Evolutionary conservation across 2,113 vertebrate genomes (phyloP).

Genomic region (Rallus limicola): DNA sequence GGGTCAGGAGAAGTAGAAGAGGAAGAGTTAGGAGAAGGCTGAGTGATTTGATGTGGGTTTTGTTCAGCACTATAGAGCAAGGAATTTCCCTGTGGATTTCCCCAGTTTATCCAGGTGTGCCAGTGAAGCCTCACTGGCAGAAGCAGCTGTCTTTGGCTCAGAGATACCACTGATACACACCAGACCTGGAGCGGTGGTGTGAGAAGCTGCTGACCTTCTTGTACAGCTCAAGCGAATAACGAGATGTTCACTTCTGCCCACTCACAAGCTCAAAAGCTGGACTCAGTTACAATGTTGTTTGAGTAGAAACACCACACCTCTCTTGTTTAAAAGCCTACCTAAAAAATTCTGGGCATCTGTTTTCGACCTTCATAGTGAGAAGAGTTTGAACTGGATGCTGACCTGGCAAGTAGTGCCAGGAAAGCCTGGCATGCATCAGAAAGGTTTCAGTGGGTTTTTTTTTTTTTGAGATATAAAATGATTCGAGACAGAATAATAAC

Average conservation of each 20-base stretch:
- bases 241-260: not conserved
- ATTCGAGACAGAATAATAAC: not conserved
- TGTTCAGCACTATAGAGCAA: not conserved
- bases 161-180: not conserved
- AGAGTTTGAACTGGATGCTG: not conserved
- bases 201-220: not conserved
- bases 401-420: not conserved
- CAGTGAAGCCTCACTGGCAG: not conserved
- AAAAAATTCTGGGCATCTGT: not conserved
- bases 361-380: not conserved
- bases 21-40: not conserved
- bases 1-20: too few species aligned
- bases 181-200: not conserved
- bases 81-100: not conserved
- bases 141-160: not conserved
- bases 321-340: not conserved
- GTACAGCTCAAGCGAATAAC: accelerated
- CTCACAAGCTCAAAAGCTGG: not conserved
- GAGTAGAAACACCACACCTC: not conserved
- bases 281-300: not conserved
- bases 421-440: not conserved
- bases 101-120: not conserved
- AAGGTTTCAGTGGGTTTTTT: not conserved
- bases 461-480: not conserved
- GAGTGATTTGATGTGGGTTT: not conserved